Evolutionary conservation across 1,140 invertebrate species (phyloP), one percentile per base, ranked within the genome.

Genomic region (Orchestia grillus): DNA sequence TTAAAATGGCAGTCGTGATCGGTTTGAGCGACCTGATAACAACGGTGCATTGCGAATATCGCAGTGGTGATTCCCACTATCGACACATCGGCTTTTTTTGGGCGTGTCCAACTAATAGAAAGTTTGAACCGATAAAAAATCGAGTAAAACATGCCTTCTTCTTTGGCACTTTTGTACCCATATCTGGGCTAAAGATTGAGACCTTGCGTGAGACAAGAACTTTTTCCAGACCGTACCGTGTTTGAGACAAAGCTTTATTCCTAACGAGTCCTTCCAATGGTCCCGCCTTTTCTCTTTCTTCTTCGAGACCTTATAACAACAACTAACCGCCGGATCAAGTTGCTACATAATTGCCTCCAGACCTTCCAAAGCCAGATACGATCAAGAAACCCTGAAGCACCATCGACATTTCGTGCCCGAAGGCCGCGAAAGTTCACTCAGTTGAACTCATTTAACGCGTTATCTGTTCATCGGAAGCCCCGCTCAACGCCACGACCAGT

Each of bases 381-480:
- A 77, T 77, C 62, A 23, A 36, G 28, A 77, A n/a, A 8, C 28
- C 11, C 62, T 77, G 62, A 77, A 77, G 62, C 62, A 15, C 62
- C 62, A 77, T 77, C 62, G 62, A 77, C 88, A 42, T 90, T 90
- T 90, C 88, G 88, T 90, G 88, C 88, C 88, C 88, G 88, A 90
- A 90, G 88, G 41, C 43, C 88, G 42, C n/a, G 11, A 42, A 44
- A 42, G 88, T 42, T 90, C 88, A 90, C 43, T 41, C 88, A 42
- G 41, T 90, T 42, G 88, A 41, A 44, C 88, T 90, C 88, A 90
- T 44, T 90, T 41, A 15, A 41, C n/a, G 41, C 28, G 36, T 90
- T 90, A 90, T 90, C 88, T 90, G 88, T 44, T 90, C 88, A 90
- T 90, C 88, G 43, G 36, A 43, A 41, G 42, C n/a, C n/a, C n/a